Evolutionary conservation across 1,140 invertebrate genomes (phyloP), one percentile per base, ranked within the genome.

Genomic region (Choristoneura fumiferana): DNA sequence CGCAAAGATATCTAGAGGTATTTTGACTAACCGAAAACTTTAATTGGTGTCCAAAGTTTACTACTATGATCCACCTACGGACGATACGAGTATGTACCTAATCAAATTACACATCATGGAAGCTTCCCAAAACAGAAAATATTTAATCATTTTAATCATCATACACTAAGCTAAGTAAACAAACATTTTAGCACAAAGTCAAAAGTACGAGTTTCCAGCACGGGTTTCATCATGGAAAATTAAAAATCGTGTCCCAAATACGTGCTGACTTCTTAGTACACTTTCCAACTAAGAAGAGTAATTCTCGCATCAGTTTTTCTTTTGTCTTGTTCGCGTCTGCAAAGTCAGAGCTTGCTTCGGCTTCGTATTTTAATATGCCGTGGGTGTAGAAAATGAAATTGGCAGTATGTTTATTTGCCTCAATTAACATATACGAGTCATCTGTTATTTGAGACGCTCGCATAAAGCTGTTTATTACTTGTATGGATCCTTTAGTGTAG

Each of bases 221-320:
- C 15, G 12, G 10, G 43, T 18, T 29, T 12, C 10, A 17, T 29
- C 22, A 12, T 12, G n/a, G 29, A 22, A 49, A 1, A 49, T 29
- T 29, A 49, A 49, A 49, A 49, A n/a, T 29, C 43, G 10, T 29
- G 18, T 18, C 18, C n/a, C 10, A 12, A 29, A 29, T 29, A 17
- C 12, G 4, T 2, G 17, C n/a, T n/a, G 17, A 18, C n/a, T 49
- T 22, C 43, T n/a, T 12, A 49, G 22, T 29, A 29, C n/a, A n/a
- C n/a, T n/a, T n/a, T n/a, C n/a, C n/a, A n/a, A n/a, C 10, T 12
- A 43, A 43, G 14, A 43, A 43, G 15, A 43, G 39, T 43, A 17
- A 43, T 49, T 49, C 43, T 29, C 12, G 18, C 17, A 18, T n/a
- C 17, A 49, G 43, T 29, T 49, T 49, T 49, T 49, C 43, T 49